Base-by-base conservation (phyloP, 1,140 invertebrate species). In the Zophobas atratus region DNA sequence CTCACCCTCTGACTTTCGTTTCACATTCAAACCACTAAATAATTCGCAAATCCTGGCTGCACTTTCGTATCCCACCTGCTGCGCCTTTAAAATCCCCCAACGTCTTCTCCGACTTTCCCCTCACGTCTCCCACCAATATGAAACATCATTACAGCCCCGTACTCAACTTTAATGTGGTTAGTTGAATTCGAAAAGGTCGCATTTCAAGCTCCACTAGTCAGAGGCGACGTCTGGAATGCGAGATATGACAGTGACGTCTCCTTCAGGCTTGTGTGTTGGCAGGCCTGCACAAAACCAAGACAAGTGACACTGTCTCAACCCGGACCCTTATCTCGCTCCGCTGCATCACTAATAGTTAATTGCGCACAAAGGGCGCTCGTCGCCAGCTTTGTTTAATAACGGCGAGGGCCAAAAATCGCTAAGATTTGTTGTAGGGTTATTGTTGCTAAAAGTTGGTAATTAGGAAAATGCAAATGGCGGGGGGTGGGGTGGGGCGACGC, bases 121-220 rank as follows among this genome's bases (percentile, higher is more conserved):
- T 20, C 20, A 20, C 20, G 20, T 20, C 20, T 20, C 20, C 20
- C 20, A 20, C 20, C 20, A 20, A 20, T 20, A 63, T 38, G 57
- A 63, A 38, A 5, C 60, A 67, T 67, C 60, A 67, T 67, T 67
- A 67, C 36, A 35, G 6, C n/a, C 3, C 43, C 43, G 60, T 67
- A 67, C 43, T 67, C 60, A 39, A n/a, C 38, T 67, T 67, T 67
- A 67, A 67, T 67, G 60, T 67, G 60, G 60, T 67, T 67, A 41
- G 60, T 41, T 43, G 60, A 43, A 67, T 67, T 67, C 43, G 38
- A 67, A 67, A 67, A 39, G 60, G 60, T 38, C 43, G 39, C 41
- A 67, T 67, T 67, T 67, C 8, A 35, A 32, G 56, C 34, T 60
- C 36, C 56, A 36, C 35, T 20, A 60, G 56, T 36, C 56, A 60